Evolutionary conservation across 2,888 invertebrate genomes (phyloP).

Genomic region (Melipona bicolor): DNA sequence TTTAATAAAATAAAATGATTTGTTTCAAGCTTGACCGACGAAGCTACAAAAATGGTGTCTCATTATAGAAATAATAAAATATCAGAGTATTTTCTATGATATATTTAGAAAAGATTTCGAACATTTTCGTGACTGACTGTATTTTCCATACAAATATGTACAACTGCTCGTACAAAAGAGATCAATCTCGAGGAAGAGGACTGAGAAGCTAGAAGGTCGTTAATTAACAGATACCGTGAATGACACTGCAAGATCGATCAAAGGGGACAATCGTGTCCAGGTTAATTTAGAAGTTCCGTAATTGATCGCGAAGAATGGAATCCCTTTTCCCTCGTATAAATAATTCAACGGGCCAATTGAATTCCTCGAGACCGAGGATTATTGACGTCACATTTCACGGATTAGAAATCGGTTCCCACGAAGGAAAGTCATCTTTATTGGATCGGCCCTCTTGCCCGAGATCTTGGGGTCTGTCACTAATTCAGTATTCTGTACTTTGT

Average conservation of each 20-base stretch:
- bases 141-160: no score
- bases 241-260: neutral
- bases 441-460: neutral
- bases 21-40: no score
- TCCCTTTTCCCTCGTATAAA: neutral
- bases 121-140: no score
- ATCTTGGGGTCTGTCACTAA: neutral
- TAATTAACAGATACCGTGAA: neutral
- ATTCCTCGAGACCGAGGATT: neutral
- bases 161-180: no score
- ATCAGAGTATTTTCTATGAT: no score
- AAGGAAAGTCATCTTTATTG: neutral
- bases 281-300: neutral
- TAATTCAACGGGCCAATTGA: neutral
- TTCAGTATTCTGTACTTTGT: neutral
- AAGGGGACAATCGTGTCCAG: neutral
- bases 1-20: no score
- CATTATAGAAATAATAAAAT: no score
- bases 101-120: no score
- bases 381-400: neutral
- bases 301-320: neutral
- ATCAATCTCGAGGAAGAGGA: neutral
- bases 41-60: no score
- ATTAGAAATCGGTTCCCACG: neutral
- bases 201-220: neutral